Evolutionary conservation across 2,797 vertebrate species (phyloP), one percentile per base, ranked within the genome.

Genomic region (Cygnus olor): DNA sequence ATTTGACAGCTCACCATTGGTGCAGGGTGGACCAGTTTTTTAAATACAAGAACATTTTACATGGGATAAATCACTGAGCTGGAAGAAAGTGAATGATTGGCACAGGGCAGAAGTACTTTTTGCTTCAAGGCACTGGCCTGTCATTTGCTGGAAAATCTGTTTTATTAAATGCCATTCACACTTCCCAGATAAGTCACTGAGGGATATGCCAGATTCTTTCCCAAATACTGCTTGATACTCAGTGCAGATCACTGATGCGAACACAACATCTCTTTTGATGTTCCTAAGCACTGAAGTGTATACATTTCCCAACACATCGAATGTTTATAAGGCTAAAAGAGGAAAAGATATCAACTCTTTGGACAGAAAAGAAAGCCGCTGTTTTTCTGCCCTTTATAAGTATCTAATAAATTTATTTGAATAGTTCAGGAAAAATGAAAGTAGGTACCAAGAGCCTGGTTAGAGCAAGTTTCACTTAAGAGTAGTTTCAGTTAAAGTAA

Each of bases 141-240:
- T 90, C 73, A 38, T 91, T 95, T 92, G 85, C 79, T 92, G 47
- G 77, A 94, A 97, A 94, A 92, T 93, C 96, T 96, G 91, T 96
- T 97, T 96, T 97, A 97, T 96, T 97, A 97, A 96, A 97, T 94
- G 97, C 94, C 95, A 97, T 93, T 97, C 96, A 95, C 81, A 86
- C 78, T 96, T 91, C 54, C 90, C 70, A 89, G 93, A 96, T 95
- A 95, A 96, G 90, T 83, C 93, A 94, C 90, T 64, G 77, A 96
- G 94, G 95, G 90, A 95, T 91, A 88, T 58, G 85, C 91, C 91
- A 90, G 91, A 85, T 92, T 94, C 91, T 63, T 94, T 85, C 88
- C 85, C 91, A 93, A 96, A 91, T 65, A 77, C 77, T 73, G 27
- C 82, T 90, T 87, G 88, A 94, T 94, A 72, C 86, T 89, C 83